Base-by-base conservation (phyloP, 2,113 vertebrate genomes). In the Salminus brasiliensis region DNA sequence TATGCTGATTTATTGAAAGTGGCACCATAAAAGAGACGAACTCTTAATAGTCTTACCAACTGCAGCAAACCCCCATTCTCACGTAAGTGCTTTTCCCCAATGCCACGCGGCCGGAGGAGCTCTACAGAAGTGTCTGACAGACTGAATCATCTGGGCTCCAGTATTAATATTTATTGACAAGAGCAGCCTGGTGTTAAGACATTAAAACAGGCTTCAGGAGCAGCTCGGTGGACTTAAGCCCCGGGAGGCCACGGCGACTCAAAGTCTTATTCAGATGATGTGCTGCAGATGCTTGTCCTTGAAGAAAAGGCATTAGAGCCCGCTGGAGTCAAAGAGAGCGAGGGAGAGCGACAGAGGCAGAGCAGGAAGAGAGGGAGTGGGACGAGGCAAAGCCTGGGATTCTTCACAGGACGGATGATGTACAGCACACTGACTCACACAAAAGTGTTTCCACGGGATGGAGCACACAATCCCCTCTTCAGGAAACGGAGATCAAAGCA, bases 191-290 rank as follows among this genome's bases (percentile, higher is more conserved):
- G 86, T 89, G 85, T 91, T 90, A 88, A 85, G 88, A 88, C 84
- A 88, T 88, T 91, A 89, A 92, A 89, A 86, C 85, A 80, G 80
- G 88, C 85, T 85, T 90, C 79, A 78, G 83, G 74, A 87, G 85
- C 85, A 63, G 86, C 88, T 90, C 80, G 85, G 73, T 59, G 79
- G 87, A 87, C 83, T 90, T 88, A 89, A 89, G 85, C 87, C 85
- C 82, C 83, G 80, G 89, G 88, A 90, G 88, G 90, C 86, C 86
- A 86, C 66, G 63, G 80, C 69, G 83, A 88, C 87, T 89, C 88
- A 86, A 84, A 90, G 88, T 89, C 88, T 88, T 87, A 91, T 91
- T 91, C 88, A 90, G 85, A 92, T 89, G 89, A 92, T 91, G 87
- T 88, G 83, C 87, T 67, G 77, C 86, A 88, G 88, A 91, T 89